Base-by-base conservation (phyloP, 2,797 vertebrate species). In the Clamator glandarius region DNA sequence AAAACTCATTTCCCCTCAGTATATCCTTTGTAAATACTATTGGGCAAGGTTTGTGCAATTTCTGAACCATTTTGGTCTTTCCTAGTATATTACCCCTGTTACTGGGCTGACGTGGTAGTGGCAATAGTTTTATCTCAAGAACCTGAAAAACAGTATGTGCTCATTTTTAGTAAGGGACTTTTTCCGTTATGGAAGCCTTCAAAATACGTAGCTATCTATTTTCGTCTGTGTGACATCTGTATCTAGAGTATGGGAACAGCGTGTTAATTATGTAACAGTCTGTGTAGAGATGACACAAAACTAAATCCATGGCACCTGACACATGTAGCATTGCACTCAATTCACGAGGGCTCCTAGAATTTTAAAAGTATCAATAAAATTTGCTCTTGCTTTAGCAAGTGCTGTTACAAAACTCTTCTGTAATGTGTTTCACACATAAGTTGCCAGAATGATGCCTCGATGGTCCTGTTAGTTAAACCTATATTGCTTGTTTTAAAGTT, bases 71-170 rank as follows among this genome's bases (percentile, higher is more conserved):
- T 35, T 16, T 57, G 80, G 2, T 48, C n/a, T 58, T 55, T 44
- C 18, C 42, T 44, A 44, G 31, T 17, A 0, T 8, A 1, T 6
- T 44, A 1, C 12, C 1, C 3, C 0, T 1, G 2, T 8, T 39
- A 0, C 0, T 36, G 31, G 8, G 44, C 3, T 59, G 64, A 9
- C 15, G 1, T 2, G 44, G 39, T 39, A 6, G 11, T 39, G 19
- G 12, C 1, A 3, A 11, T 24, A 29, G 11, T 20, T 16, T 46
- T 11, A 21, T 46, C 20, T 46, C 46, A 46, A 46, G n/a, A 20
- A 20, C 19, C 15, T 17, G 18, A 44, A 44, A 17, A 17, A 7
- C 9, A 46, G 19, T 17, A 42, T 15, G 19, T 46, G 18, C 29
- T 68, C 31, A 46, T 74, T 78, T 64, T 89, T 28, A 39, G 25